A percentile compares a stretch with the other conserved stretches of the same genome.
phyloP scores from a whole-genome alignment of 1,140 invertebrate genomes.

The Conus ventricosus region DNA sequence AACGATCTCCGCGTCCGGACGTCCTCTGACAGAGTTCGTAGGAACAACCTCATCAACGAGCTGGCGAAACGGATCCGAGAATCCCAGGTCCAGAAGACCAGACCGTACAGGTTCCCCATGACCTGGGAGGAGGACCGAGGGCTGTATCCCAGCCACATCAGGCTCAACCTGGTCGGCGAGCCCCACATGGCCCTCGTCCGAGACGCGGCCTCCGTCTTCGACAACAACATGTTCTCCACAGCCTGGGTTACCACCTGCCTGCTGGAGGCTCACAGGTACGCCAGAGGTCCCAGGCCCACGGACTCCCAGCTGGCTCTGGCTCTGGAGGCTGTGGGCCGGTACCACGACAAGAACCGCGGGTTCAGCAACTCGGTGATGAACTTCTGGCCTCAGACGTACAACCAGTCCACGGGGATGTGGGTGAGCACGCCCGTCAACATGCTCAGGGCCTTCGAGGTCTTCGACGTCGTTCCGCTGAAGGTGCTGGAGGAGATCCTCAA shows the following conservation, averaged over 20 bases:
- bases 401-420: conserved; percentile 52
- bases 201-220: conserved; percentile 54
- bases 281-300: conserved; percentile 44
- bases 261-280: conserved; percentile 57
- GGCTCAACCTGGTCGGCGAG: conserved; percentile 59
- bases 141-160: conserved; percentile 55
- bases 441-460: conserved; percentile 50
- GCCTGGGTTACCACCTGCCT: conserved; percentile 58
- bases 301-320: conserved; percentile 52
- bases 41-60: background rate
- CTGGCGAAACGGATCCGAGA: conserved; percentile 10
- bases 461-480: conserved; percentile 52
- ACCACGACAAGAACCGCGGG: conserved; percentile 55
- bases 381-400: conserved; percentile 68
- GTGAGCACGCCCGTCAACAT: conserved; percentile 63
- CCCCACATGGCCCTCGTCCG: conserved; percentile 44
- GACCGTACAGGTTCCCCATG: conserved; percentile 48
- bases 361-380: conserved; percentile 59
- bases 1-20: no score
- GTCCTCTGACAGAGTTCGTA: no score
- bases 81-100: conserved; percentile 45
- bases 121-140: conserved; percentile 57
- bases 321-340: conserved; percentile 56
- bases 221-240: conserved; percentile 69
- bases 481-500: conserved; percentile 60